phyloP scores from a whole-genome alignment of 1,140 invertebrate genomes.

The Amphibalanus amphitrite region DNA sequence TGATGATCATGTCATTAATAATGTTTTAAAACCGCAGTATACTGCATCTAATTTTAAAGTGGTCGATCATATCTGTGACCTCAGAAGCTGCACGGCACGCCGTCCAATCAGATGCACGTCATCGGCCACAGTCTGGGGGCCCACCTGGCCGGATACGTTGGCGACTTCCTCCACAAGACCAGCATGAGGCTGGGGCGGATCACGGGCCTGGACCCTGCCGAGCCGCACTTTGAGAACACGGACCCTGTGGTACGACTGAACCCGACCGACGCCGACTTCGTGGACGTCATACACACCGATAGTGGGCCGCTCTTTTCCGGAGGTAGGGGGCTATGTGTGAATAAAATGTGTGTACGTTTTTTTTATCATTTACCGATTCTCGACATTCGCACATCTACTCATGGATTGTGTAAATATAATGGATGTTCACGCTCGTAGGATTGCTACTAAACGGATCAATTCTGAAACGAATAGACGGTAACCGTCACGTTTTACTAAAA shows the following conservation, averaged over 20 bases:
- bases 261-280: conserved; percentile 61
- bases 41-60: too few relatives aligned
- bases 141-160: conserved; percentile 67
- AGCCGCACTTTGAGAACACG: conserved; percentile 73
- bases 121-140: conserved; percentile 81
- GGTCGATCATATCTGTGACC: background rate
- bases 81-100: conserved; percentile 32
- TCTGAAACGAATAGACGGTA: too few relatives aligned
- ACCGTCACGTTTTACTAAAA: too few relatives aligned
- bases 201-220: conserved; percentile 72
- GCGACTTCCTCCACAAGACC: conserved; percentile 46
- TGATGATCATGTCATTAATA: too few relatives aligned
- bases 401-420: too few relatives aligned
- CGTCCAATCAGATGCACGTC: conserved; percentile 40
- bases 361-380: conserved; percentile 10
- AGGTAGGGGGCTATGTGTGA: conserved; percentile 31
- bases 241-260: conserved; percentile 63
- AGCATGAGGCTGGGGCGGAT: conserved; percentile 45
- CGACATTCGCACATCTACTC: background rate
- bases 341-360: background rate
- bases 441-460: too few relatives aligned
- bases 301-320: conserved; percentile 56
- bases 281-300: conserved; percentile 78
- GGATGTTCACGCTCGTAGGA: too few relatives aligned
- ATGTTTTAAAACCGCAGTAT: too few relatives aligned